Evolutionary conservation across 2,888 invertebrate species (phyloP).

Genomic region (Tenthredo amoena): DNA sequence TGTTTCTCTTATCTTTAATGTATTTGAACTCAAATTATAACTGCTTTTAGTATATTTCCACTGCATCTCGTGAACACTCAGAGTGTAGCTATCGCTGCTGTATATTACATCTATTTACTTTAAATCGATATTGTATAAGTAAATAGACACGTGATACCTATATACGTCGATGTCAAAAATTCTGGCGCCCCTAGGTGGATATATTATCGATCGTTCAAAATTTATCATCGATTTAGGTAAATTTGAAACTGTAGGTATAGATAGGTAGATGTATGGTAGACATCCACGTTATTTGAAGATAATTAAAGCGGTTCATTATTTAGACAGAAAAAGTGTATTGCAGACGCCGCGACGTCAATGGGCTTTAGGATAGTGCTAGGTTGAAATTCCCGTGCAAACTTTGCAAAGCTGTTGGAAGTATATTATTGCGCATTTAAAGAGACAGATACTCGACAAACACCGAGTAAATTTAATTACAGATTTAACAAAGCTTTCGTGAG

Average conservation of each 20-base stretch:
- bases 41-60: conserved; percentile 35
- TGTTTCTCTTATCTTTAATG: conserved; percentile 14
- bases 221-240: background rate
- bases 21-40: conserved; percentile 37
- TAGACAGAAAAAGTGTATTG: background rate
- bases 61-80: background rate
- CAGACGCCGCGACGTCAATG: conserved; percentile 4
- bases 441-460: background rate
- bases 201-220: background rate
- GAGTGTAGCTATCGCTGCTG: background rate
- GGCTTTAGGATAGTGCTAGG: background rate
- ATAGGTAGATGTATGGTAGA: background rate
- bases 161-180: background rate
- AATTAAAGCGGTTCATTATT: background rate
- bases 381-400: conserved; percentile 21
- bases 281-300: background rate
- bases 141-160: background rate
- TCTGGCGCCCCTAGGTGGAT: background rate
- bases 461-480: conserved; percentile 15
- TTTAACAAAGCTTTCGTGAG: conserved; percentile 17
- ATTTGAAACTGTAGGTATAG: background rate
- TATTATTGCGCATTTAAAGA: background rate
- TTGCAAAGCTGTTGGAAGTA: background rate
- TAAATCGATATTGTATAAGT: background rate
- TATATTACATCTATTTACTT: conserved; percentile 7